Base-by-base conservation (phyloP, 2,888 invertebrate genomes). In the Coenonympha glycerion region DNA sequence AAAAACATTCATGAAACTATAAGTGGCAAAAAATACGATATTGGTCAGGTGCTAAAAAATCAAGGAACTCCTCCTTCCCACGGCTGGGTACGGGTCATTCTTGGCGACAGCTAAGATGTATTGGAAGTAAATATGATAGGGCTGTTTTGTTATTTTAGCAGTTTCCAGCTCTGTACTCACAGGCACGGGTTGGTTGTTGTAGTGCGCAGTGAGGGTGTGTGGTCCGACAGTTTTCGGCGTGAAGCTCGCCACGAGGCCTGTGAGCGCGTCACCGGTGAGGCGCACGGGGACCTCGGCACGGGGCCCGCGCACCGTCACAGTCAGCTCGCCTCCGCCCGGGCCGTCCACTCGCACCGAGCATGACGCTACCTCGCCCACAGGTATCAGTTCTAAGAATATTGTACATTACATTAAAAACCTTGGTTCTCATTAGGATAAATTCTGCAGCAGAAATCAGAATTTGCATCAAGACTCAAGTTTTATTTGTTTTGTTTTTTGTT, bases 171-270 rank as follows among this genome's bases (percentile, higher is more conserved):
- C 33, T 33, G 15, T 56, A 66, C 73, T 64, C 62, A 88, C 88
- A 41, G 92, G 93, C 6, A 97, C 93, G 2, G 95, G 92, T 70
- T 94, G 92, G 36, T 93, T 95, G 75, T 96, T 97, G 75, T 97
- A 97, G 73, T 95, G 95, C 15, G 97, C 96, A 54, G 92, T 94
- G 42, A 97, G 92, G 26, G 95, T 92, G 73, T 97, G 96, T 0
- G 95, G 94, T 47, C 98, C 98, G n/a, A 98, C 97, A 79, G 94
- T 93, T 53, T 90, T 90, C 1, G 98, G 98, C 19, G 95, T 95
- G 74, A 98, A 99, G 75, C 97, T 95, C 24, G 96, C 95, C 0
- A 94, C 93, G 66, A 97, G 93, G 2, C 96, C 96, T 15, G 93
- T 92, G 70, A 95, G 92, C 24, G 95, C 93, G 63, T 95, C 95